A percentile compares a stretch with the other conserved stretches of the same genome.
Evolutionary conservation across 2,888 invertebrate genomes (phyloP).

Genomic region (Melanophora roralis): DNA sequence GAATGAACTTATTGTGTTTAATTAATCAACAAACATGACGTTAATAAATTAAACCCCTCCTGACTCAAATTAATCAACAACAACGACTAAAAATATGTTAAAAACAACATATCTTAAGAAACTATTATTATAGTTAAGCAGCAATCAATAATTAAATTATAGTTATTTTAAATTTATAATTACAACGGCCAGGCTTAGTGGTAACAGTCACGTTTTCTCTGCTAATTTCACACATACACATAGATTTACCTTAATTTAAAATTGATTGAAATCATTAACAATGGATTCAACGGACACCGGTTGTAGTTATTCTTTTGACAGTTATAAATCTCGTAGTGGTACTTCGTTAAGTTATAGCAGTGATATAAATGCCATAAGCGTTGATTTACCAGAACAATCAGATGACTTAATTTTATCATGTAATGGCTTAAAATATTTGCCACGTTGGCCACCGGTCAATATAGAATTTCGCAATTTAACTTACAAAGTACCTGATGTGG

Average conservation of each 20-base stretch:
- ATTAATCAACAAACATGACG: background rate
- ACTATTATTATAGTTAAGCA: constrained; percentile 2
- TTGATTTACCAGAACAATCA: constrained; percentile 69
- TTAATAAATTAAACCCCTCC: constrained; percentile 17
- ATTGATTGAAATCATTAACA: constrained; percentile 18
- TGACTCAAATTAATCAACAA: constrained; percentile 8
- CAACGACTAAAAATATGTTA: background rate
- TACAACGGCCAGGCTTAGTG: constrained; percentile 1
- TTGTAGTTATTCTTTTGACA: constrained; percentile 65
- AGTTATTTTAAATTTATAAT: background rate
- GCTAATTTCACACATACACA: no score
- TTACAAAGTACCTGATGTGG: constrained; percentile 86
- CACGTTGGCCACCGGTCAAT: constrained; percentile 85
- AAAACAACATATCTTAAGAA: background rate
- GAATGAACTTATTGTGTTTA: background rate
- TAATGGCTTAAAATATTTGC: constrained; percentile 80
- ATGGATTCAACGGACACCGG: constrained; percentile 64
- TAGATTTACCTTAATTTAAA: background rate
- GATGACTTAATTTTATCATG: constrained; percentile 82
- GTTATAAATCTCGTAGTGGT: constrained; percentile 63
- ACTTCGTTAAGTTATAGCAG: constrained; percentile 71
- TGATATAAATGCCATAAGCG: constrained; percentile 74
- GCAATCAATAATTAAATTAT: constrained; percentile 2
- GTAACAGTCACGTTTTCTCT: constrained; percentile 6
- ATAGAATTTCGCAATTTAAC: constrained; percentile 90